Conservation (phyloP, 2,113 vertebrate genomes). For the Malurus alboscapulatus region DNA sequence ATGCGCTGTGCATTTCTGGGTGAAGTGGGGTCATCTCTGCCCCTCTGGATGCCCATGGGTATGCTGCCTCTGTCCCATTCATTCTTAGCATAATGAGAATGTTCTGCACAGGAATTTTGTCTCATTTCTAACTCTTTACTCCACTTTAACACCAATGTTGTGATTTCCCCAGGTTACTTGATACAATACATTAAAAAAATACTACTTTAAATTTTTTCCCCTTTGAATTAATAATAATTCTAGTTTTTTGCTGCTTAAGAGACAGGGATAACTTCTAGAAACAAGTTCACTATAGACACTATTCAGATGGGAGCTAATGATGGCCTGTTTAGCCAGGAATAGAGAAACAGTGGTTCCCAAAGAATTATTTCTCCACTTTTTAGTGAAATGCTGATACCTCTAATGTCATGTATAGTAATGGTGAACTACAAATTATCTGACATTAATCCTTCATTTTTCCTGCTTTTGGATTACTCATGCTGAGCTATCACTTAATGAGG, state of each 20-base stretch:
- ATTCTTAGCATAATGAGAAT: background rate
- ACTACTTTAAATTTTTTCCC: background rate
- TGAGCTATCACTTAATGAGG: background rate
- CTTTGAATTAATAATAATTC: background rate
- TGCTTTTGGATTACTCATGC: background rate
- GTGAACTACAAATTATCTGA: background rate
- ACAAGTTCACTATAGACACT: background rate
- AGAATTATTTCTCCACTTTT: background rate
- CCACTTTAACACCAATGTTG: background rate
- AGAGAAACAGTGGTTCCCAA: background rate
- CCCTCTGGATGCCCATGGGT: background rate
- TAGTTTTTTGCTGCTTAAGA: background rate
- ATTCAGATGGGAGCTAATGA: background rate
- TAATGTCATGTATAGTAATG: background rate
- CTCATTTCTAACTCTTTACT: background rate
- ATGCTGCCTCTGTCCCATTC: background rate
- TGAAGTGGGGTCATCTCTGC: rapidly evolving
- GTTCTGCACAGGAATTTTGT: background rate
- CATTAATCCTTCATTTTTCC: background rate
- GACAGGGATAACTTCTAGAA: background rate
- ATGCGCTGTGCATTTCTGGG: rapidly evolving
- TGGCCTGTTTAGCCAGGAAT: background rate
- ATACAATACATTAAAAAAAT: background rate
- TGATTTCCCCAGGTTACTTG: background rate
- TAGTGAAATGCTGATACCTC: background rate